Evolutionary conservation across 2,888 invertebrate species (phyloP), one percentile per base, ranked within the genome.

Genomic region (Acleris sparsana): DNA sequence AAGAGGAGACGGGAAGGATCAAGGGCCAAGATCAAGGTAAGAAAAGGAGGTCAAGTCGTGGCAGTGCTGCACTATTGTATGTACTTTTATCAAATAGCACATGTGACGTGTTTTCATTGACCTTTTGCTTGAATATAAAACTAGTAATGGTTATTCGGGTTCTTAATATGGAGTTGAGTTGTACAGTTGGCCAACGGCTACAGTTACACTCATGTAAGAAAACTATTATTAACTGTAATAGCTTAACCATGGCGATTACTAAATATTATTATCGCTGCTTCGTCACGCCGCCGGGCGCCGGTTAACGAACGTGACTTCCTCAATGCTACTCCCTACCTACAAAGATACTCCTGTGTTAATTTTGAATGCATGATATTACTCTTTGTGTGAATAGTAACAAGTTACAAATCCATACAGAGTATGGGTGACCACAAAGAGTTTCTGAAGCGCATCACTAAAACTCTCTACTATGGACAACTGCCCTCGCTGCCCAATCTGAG

Each of bases 391-490:
- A 52, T 52, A 56, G 56, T 62, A 56, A 59, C 49, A 59, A 61
- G 13, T 53, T 64, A 25, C 44, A 67, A 55, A 53, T 71, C 72
- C 75, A 88, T 88, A 17, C 85, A 95, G 95, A 91, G 88, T 68
- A 91, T 95, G 86, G 94, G 94, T 43, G 94, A 95, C 78, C 96
- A 97, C 83, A 94, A 95, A 69, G 95, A 95, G 75, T 97, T 98
- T 80, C 90, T 97, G 71, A 94, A 95, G 76, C 94, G 98, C 74
- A 96, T 99, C 75, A 95, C 95, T 18, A 98, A 98, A 87, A 96
- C 97, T 3, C 92, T 99, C 59, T 98, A 98, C 85, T 99, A 97
- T 88, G 97, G 97, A 66, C 94, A 95, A 80, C 93, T 96, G 69
- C 95, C 96, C n/a, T 90, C 93, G 63, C 93, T 95, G 69, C 95